These are phyloP conservation scores for Dipus sagitta DNA, from an alignment of 2,797 vertebrate species.

Conservation along the genomic window DNA sequence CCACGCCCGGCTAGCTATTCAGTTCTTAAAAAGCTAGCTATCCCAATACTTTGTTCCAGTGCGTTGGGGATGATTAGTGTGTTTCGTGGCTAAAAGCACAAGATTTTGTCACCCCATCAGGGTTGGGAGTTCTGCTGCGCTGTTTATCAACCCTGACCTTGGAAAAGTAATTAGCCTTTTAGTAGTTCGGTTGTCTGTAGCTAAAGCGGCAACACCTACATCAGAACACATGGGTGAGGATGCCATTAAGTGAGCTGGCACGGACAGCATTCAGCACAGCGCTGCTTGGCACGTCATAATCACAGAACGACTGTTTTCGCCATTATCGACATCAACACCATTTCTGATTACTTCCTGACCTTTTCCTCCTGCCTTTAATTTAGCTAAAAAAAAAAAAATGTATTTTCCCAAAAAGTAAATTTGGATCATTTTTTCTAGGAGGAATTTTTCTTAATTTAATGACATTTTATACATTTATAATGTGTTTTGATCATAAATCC, in stretches of 20 bases:
- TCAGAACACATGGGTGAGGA: not conserved
- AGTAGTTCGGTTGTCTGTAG: not conserved
- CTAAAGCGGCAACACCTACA: not conserved
- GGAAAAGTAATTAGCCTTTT: not conserved
- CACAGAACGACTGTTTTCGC: slow-evolving; percentile 11
- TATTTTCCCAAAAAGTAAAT: not conserved
- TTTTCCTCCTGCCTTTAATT: slow-evolving; percentile 28
- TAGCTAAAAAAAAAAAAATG: not conserved
- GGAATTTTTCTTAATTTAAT: no score
- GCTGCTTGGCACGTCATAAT: not conserved
- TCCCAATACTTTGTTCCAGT: not conserved
- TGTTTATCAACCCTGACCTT: slow-evolving; percentile 15
- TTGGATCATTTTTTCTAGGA: not conserved
- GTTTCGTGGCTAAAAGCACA: not conserved
- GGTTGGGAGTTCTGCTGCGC: not conserved
- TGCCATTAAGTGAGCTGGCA: slow-evolving; percentile 40
- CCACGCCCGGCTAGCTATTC: no score
- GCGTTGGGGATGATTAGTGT: not conserved
- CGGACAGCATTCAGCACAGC: not conserved
- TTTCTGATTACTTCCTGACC: slow-evolving; percentile 27
- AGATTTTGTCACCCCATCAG: not conserved
- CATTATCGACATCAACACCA: not conserved
- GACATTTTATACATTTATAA: no score
- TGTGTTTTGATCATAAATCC: no score
- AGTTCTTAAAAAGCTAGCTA: slow-evolving; percentile 8